Evolutionary conservation across 2,888 invertebrate species (phyloP), one percentile per base, ranked within the genome.

Genomic region (Leptinotarsa haldemani): DNA sequence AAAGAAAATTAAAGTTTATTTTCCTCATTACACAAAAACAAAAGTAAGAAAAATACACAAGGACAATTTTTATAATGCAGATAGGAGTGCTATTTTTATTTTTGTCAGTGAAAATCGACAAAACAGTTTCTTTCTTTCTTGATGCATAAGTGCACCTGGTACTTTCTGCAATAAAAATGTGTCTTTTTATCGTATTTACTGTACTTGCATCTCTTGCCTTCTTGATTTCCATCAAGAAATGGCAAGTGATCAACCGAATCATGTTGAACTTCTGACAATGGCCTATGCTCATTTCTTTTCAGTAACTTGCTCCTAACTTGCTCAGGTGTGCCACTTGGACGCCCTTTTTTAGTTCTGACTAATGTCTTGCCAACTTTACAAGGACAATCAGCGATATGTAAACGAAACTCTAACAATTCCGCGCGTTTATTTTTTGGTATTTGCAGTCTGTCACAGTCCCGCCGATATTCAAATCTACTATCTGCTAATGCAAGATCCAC

Each of bases 401-500:
- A 30, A 46, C 64, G 64, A 64, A 22, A 64, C 16, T 64, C 40
- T 40, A 64, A 30, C 3, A 64, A 22, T n/a, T 64, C 64, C 13
- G 20, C 30, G 15, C n/a, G 46, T 30, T 64, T 64, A 40, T 64
- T 64, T 64, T 64, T 64, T 7, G 53, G n/a, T 18, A 64, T 64
- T 40, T 46, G 30, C 9, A 64, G 46, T 20, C 30, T 40, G 30
- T 25, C 46, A 40, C 16, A 53, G 53, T 46, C n/a, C 47, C 30
- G 13, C 40, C 30, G 20, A 64, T 65, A 65, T 65, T 65, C 65
- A 12, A 65, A 65, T 48, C 65, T 48, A 18, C 47, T 47, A 47
- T 65, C 48, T 22, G 22, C 65, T 47, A 65, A 7, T 20, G 65
- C 65, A 18, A 64, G 64, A 18, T 64, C 47, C 5, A 64, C 15